Evolutionary conservation across 2,797 vertebrate species (phyloP), one percentile per base, ranked within the genome.

Genomic region (Rhabdophis nuchalis): DNA sequence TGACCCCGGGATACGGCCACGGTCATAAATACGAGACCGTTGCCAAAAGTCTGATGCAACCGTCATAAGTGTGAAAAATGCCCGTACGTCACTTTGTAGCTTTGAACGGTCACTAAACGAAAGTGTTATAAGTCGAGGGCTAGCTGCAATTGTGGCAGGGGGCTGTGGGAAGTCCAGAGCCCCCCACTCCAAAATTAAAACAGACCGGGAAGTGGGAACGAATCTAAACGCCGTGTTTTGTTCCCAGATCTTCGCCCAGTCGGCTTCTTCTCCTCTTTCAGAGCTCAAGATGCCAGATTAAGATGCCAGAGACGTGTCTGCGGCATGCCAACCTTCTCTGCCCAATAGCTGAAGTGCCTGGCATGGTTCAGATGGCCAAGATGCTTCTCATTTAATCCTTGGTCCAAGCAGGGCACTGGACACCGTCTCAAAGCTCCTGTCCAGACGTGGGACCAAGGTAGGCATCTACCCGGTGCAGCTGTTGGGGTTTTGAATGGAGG

Each of bases 341-440:
- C 93, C 94, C 56, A 94, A 96, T 96, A 95, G 94, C 93, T 93
- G 1, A 89, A 89, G 93, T 95, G 95, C 94, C 29, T 93, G 90
- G 25, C 89, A 0, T 95, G 90, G 91, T 93, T 77, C n/a, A 89
- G 87, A 94, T 52, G 92, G 60, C 61, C 54, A 18, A 53, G 93
- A 85, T 95, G 94, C 87, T 95, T 96, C 91, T 90, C 94, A 92
- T 93, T 95, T 92, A 94, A 92, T 88, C 95, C 94, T 89, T 56
- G 89, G 57, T 14, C 4, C 25, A 93, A 92, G 32, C 88, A 25
- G 11, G 68, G 61, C 32, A 2, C 88, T 23, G 86, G 56, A 85
- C 57, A 25, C 86, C 36, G 1, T 6, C 89, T 85, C 64, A 25
- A 52, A 85, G 86, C 92, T 61, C 25, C 4, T 9, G 3, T 82